Evolutionary conservation across 2,113 vertebrate genomes (phyloP).

Genomic region (Sarotherodon lohbergeri): DNA sequence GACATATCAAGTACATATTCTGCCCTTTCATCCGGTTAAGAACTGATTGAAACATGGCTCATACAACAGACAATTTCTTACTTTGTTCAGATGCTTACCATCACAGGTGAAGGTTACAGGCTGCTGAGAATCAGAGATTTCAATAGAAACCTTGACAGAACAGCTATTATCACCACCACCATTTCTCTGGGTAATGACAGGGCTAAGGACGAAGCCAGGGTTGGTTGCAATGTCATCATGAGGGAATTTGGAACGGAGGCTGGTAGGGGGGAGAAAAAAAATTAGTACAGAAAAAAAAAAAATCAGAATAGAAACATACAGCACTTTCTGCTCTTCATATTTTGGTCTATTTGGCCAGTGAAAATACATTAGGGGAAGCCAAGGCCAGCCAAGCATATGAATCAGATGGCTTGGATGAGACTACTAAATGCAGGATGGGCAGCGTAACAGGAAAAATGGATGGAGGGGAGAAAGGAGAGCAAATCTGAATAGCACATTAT

Average conservation of each 20-base stretch:
- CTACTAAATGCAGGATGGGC: background rate
- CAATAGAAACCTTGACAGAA: conserved; percentile 96
- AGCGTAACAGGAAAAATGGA: background rate
- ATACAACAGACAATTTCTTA: background rate
- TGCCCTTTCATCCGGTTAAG: background rate
- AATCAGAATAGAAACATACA: background rate
- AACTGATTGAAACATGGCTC: background rate
- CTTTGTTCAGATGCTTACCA: conserved; percentile 70
- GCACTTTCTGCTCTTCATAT: background rate
- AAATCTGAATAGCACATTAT: background rate
- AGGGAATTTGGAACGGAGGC: conserved; percentile 82
- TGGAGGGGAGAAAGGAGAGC: background rate
- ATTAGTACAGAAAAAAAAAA: background rate
- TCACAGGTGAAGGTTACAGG: conserved; percentile 98
- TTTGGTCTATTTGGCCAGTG: background rate
- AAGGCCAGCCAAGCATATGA: background rate
- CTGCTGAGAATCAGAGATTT: conserved; percentile 90
- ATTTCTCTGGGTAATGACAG: conserved; percentile 83
- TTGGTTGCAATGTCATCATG: conserved; percentile 76
- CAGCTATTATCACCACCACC: conserved; percentile 79
- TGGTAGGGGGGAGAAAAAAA: conserved; percentile 20
- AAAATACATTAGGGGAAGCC: background rate
- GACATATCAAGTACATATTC: background rate
- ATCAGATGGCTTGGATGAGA: background rate
- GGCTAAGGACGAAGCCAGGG: conserved; percentile 88